A percentile compares a stretch with the other conserved stretches of the same genome.
Conservation (phyloP, 2,797 vertebrate species). For the Intellagama lesueurii region DNA sequence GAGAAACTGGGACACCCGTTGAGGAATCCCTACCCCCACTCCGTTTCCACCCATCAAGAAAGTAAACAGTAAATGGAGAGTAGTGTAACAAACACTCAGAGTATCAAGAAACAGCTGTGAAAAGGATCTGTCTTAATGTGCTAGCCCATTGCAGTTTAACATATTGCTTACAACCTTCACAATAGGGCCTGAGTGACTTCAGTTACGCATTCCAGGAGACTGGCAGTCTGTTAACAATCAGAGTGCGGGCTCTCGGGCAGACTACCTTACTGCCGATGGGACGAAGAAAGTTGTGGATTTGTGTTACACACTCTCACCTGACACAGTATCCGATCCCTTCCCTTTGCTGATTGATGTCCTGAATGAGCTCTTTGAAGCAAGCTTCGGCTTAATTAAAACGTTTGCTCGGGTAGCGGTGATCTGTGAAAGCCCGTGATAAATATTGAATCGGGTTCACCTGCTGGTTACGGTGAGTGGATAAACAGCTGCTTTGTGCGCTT, state of each 20-base stretch:
- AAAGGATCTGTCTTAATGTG: slow-evolving; percentile 86
- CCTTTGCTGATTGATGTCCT: slow-evolving; percentile 93
- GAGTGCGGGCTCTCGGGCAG: slow-evolving; percentile 80
- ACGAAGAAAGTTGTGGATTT: slow-evolving; percentile 87
- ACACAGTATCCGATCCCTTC: slow-evolving; percentile 92
- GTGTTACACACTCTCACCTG: slow-evolving; percentile 95
- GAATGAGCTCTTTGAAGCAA: slow-evolving; percentile 99
- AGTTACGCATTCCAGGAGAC: slow-evolving; percentile 85
- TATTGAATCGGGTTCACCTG: slow-evolving; percentile 99
- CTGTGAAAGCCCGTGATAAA: slow-evolving; percentile 99
- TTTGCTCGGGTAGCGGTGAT: slow-evolving; percentile 98
- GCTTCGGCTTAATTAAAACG: slow-evolving; percentile 99
- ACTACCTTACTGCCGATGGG: slow-evolving; percentile 84
- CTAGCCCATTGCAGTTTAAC: slow-evolving; percentile 84
- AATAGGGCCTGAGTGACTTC: slow-evolving; percentile 84
- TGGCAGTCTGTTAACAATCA: slow-evolving; percentile 87
- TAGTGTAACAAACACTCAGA: slow-evolving; percentile 85
- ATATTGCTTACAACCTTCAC: slow-evolving; percentile 89
- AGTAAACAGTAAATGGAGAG: slow-evolving; percentile 86
- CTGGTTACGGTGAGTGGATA: slow-evolving; percentile 96
- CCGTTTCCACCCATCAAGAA: slow-evolving; percentile 70
- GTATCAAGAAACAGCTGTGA: slow-evolving; percentile 85
- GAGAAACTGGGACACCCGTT: slow-evolving; percentile 76
- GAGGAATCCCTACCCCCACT: slow-evolving; percentile 80
- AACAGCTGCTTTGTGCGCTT: slow-evolving; percentile 95